phyloP scores from a whole-genome alignment of 2,113 vertebrate genomes.

The Sturnira hondurensis region DNA sequence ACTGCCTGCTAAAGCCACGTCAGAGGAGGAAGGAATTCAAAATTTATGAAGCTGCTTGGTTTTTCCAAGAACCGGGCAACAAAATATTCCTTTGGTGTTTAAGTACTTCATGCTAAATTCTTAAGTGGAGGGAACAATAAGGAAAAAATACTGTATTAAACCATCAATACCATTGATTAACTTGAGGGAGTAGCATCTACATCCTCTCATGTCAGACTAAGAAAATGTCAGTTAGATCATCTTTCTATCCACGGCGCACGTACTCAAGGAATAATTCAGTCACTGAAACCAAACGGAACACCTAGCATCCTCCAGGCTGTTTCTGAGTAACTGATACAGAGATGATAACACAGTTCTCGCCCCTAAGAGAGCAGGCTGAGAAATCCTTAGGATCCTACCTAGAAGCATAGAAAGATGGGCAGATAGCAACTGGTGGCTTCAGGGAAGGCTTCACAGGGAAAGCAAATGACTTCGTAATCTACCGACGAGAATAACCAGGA shows the following conservation, averaged over 20 bases:
- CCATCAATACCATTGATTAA: neutral
- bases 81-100: neutral
- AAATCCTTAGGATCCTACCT: neutral
- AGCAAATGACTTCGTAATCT: neutral
- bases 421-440: neutral
- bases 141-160: neutral
- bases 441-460: neutral
- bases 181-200: neutral
- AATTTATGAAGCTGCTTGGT: neutral
- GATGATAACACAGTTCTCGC: neutral
- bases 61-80: neutral
- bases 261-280: neutral
- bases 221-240: neutral
- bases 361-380: neutral
- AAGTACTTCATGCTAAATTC: neutral
- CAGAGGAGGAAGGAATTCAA: neutral
- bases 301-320: neutral
- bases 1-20: neutral
- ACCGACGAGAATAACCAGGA: neutral
- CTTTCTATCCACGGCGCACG: neutral
- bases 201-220: neutral
- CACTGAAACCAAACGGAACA: neutral
- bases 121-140: slow-evolving; percentile 17
- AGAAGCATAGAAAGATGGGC: neutral
- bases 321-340: neutral